Evolutionary conservation across 2,113 vertebrate species (phyloP).

Genomic region (Falco punctatus): DNA sequence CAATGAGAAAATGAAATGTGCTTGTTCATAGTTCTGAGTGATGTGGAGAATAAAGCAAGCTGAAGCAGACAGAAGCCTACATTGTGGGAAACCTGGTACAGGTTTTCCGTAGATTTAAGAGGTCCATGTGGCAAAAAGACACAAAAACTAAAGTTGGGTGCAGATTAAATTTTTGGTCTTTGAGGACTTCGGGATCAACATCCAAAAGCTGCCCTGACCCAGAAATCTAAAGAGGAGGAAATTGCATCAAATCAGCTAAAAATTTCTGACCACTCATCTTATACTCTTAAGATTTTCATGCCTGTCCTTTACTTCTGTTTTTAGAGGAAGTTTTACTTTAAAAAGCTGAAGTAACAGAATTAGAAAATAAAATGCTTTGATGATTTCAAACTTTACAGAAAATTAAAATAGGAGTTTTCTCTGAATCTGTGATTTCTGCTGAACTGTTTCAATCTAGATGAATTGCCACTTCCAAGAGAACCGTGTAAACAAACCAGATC

Average conservation of each 20-base stretch:
- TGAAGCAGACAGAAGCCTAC: not conserved
- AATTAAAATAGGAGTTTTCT: not conserved
- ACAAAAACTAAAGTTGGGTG: not conserved
- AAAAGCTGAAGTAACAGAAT: not conserved
- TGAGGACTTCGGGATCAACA: not conserved
- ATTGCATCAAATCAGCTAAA: not conserved
- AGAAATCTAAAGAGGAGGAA: not conserved
- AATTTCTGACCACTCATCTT: not conserved
- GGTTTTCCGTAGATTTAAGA: not conserved
- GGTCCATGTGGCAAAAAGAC: not conserved
- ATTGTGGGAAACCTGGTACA: not conserved
- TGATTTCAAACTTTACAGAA: not conserved
- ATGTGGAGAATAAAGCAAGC: not conserved
- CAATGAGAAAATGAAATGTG: accelerated
- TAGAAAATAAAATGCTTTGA: not conserved
- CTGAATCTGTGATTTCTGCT: not conserved
- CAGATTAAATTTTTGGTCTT: not conserved
- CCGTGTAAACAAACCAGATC: not conserved
- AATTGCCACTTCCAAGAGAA: not conserved
- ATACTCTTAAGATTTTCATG: not conserved
- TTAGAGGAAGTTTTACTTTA: not conserved
- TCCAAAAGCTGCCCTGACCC: not conserved
- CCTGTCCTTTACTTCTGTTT: not conserved
- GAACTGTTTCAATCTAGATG: not conserved
- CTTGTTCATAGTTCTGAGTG: accelerated